Evolutionary conservation across 2,113 vertebrate species (phyloP), one percentile per base, ranked within the genome.

Genomic region (Spea multiplicata): DNA sequence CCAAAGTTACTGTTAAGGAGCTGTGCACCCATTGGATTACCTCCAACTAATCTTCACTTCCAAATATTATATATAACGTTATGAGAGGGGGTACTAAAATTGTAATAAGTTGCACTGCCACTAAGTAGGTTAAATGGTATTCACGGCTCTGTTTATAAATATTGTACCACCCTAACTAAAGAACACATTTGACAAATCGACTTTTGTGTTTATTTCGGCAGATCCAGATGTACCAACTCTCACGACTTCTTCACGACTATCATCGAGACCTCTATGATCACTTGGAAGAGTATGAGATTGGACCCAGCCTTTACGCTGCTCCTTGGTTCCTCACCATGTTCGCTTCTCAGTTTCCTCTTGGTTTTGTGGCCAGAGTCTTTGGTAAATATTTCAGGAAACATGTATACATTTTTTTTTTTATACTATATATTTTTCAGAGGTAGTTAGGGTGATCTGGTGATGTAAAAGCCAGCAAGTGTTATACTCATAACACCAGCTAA

Each of bases 221-320:
- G 93, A 92, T 94, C 83, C 93, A 94, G 83, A 94, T 94, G 93
- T 94, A 94, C 86, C 93, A 94, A 50, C 92, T 94, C 45, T 94
- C 93, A 0, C 86, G 93, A 67, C 91, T 94, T 3, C 92, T 94
- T 44, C 93, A 94, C 3, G 93, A 94, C 68, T 92, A 94, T 86
- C 93, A 94, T 78, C 68, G 90, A 69, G 93, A 94, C 80, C 91
- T 94, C 16, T 91, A 94, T 69, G 86, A 87, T 64, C 93, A 94
- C 82, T 84, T 94, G 12, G 93, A 94, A 77, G 91, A 91, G 53
- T 89, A 92, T 0, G 93, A 94, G 82, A 93, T 94, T 0, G 90
- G 93, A 3, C 93, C 93, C 76, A 94, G 93, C 69, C 92, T 94
- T 8, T 94, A 94, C 7, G 93, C 93, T 4, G 93, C 93, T 5